phyloP scores from a whole-genome alignment of 2,888 invertebrate species.

The Calameuta idolon region DNA sequence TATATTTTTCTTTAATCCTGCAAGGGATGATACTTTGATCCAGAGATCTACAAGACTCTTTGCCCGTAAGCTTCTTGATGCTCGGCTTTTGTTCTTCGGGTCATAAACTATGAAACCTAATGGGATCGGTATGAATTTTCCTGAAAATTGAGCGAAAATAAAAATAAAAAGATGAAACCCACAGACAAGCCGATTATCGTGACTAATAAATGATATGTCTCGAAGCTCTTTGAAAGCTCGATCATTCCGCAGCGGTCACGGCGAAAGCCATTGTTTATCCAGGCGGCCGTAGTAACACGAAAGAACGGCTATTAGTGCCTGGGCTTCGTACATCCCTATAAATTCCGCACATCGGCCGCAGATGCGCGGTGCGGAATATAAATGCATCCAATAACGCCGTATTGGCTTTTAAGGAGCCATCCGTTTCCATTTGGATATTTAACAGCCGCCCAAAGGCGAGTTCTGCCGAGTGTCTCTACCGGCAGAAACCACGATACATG shows the following conservation, averaged over 20 bases:
- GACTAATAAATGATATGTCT: background rate
- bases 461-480: background rate
- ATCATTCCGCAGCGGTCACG: background rate
- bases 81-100: too few species aligned
- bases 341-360: conserved; percentile 17
- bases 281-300: conserved; percentile 7
- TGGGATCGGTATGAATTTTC: too few species aligned
- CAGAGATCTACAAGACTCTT: too few species aligned
- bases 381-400: conserved; percentile 14
- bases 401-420: conserved; percentile 15
- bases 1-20: too few species aligned
- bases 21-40: too few species aligned
- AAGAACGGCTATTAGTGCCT: conserved; percentile 17
- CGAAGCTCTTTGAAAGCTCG: background rate
- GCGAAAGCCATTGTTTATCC: background rate
- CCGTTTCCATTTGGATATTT: conserved; percentile 13
- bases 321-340: conserved; percentile 15
- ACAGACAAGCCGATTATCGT: background rate
- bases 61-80: too few species aligned
- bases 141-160: too few species aligned
- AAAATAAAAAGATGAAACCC: too few species aligned
- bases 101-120: background rate
- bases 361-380: conserved; percentile 18
- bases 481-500: background rate
- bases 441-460: conserved; percentile 18